Conservation (phyloP, 1,140 invertebrate genomes). For the Rhopalosiphum padi region DNA sequence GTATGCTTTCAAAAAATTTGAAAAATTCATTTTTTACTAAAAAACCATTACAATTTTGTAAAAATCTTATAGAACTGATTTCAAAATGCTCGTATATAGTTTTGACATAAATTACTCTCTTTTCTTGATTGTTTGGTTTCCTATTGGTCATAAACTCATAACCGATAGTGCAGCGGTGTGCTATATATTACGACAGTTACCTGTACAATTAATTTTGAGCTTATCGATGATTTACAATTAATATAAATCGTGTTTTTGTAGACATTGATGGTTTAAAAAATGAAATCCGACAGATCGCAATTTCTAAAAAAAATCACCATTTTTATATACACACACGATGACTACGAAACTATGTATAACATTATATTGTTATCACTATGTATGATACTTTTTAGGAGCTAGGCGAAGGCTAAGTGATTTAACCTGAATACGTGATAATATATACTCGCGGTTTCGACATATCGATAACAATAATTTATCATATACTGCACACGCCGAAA, state of each 20-base stretch:
- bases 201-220: neutral
- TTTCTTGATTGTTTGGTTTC: neutral
- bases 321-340: neutral
- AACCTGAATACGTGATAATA: neutral
- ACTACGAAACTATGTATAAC: neutral
- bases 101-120: neutral
- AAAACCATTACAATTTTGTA: neutral
- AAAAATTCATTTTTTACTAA: too few species aligned
- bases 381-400: neutral
- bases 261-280: neutral
- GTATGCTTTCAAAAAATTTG: too few species aligned
- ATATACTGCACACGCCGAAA: neutral
- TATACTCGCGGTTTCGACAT: neutral
- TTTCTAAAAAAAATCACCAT: neutral
- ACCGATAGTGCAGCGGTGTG: neutral
- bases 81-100: neutral
- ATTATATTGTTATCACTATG: neutral
- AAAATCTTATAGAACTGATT: neutral
- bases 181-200: too few species aligned
- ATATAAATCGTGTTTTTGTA: neutral
- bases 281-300: neutral
- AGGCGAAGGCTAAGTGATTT: neutral
- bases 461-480: constrained; percentile 7
- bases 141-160: neutral
- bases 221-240: neutral